phyloP scores from a whole-genome alignment of 2,113 vertebrate species.

The Trichomycterus rosablanca region DNA sequence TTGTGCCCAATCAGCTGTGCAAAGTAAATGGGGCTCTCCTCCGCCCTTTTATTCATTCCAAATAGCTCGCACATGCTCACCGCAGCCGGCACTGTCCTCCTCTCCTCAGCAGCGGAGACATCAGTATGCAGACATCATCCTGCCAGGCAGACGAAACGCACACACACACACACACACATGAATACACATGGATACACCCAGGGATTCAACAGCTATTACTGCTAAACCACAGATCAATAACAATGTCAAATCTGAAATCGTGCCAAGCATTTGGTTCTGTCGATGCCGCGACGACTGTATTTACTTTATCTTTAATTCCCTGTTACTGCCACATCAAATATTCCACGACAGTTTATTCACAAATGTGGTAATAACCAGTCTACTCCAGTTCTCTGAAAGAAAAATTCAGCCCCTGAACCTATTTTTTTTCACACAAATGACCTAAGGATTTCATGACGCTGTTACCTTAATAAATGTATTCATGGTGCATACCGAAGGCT shows the following conservation, averaged over 20 bases:
- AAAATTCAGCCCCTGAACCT: too few species aligned
- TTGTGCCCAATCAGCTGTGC: constrained; percentile 64
- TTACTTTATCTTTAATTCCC: too few species aligned
- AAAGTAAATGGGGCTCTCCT: constrained; percentile 61
- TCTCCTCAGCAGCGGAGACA: constrained; percentile 32
- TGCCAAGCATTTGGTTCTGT: constrained; percentile 20
- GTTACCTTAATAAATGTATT: too few species aligned
- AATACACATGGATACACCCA: constrained; percentile 13
- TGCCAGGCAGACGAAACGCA: neutral
- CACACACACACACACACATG: neutral
- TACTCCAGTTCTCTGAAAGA: too few species aligned
- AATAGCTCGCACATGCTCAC: constrained; percentile 36
- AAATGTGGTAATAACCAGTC: too few species aligned
- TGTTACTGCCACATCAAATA: too few species aligned
- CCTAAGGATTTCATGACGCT: too few species aligned
- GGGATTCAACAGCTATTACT: constrained; percentile 29
- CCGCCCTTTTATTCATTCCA: constrained; percentile 47
- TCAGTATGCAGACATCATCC: constrained; percentile 27
- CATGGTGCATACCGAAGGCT: too few species aligned
- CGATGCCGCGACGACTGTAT: constrained; percentile 10
- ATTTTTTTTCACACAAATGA: too few species aligned
- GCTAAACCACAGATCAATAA: constrained; percentile 34
- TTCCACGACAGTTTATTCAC: too few species aligned
- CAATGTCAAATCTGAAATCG: constrained; percentile 25
- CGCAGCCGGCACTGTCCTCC: constrained; percentile 24